These are phyloP conservation scores for Microplitis mediator DNA, from an alignment of 1,140 invertebrate genomes.

Conservation along the genomic window DNA sequence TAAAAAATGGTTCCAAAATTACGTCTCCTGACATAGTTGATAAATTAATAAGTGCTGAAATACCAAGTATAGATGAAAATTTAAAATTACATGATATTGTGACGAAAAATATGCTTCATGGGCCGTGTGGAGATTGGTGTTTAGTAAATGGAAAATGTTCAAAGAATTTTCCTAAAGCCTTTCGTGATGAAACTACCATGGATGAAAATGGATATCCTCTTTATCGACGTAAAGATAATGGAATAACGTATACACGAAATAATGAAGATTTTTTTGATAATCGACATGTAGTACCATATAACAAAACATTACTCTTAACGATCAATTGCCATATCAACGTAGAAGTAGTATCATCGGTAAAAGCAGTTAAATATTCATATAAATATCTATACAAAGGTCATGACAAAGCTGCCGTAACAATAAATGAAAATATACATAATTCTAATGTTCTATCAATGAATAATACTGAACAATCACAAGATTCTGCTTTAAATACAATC, in stretches of 20 bases:
- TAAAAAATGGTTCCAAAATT: conserved; percentile 31
- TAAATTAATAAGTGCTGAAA: conserved; percentile 31
- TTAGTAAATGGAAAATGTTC: conserved; percentile 35
- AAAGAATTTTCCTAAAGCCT: conserved; percentile 41
- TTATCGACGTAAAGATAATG: conserved; percentile 7
- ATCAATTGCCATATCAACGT: conserved; percentile 26
- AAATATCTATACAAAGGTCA: conserved; percentile 23
- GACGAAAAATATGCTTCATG: conserved; percentile 39
- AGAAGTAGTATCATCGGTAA: conserved; percentile 17
- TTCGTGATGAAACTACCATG: neutral
- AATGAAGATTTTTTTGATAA: conserved; percentile 13
- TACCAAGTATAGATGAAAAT: conserved; percentile 23
- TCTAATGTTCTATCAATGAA: neutral
- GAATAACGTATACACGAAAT: neutral
- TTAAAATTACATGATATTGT: conserved; percentile 6
- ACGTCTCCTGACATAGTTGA: conserved; percentile 9
- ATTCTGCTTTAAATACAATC: neutral
- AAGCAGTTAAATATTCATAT: conserved; percentile 19
- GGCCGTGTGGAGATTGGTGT: conserved; percentile 44
- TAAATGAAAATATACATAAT: neutral
- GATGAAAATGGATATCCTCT: conserved; percentile 16
- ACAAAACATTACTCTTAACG: conserved; percentile 10
- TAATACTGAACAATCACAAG: neutral
- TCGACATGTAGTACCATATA: conserved; percentile 20
- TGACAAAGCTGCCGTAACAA: neutral